Evolutionary conservation across 2,797 vertebrate genomes (phyloP), one percentile per base, ranked within the genome.

Genomic region (Triplophysa yarkandensis): DNA sequence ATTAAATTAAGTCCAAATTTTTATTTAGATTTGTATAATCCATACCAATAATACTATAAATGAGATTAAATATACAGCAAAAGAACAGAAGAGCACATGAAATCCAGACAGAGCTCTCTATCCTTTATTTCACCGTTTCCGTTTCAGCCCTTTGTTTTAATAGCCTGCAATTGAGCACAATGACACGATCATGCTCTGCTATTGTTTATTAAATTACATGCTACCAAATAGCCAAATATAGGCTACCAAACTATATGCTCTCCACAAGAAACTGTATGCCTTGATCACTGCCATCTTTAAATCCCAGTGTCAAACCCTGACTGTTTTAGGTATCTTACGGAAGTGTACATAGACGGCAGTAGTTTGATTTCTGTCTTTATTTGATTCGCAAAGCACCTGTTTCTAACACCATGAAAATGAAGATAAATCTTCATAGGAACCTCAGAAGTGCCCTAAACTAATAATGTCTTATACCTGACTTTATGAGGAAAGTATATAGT

Each of bases 381-480:
- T 68, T 60, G 57, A 77, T 23, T 63, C 54, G 32, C 46, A 28
- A 34, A 61, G 62, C 77, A 79, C 62, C 63, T 71, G 52, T 71
- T 77, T 67, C 39, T 19, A 55, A 69, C 32, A 46, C 8, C 43
- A 65, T 43, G 60, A 78, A 68, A 25, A 80, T 75, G 64, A 46
- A 71, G 27, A 16, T 54, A 32, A 62, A 25, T 52, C 36, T 34
- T 25, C 30, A 50, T 17, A 8, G 46, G 17, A 32, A 55, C 34
- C 50, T 80, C 28, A 77, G 23, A 81, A 67, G 34, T 74, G 34
- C 44, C 39, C 50, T 34, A 27, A 48, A 17, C 39, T 80, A 32
- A 80, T 82, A 64, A 82, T 77, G 48, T 78, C 44, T 55, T 41
- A n/a, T n/a, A 50, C 28, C 55, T 82, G 19, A 17, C 23, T 41